Evolutionary conservation across 2,797 vertebrate genomes (phyloP).

Genomic region (Pangasius krempfi): DNA sequence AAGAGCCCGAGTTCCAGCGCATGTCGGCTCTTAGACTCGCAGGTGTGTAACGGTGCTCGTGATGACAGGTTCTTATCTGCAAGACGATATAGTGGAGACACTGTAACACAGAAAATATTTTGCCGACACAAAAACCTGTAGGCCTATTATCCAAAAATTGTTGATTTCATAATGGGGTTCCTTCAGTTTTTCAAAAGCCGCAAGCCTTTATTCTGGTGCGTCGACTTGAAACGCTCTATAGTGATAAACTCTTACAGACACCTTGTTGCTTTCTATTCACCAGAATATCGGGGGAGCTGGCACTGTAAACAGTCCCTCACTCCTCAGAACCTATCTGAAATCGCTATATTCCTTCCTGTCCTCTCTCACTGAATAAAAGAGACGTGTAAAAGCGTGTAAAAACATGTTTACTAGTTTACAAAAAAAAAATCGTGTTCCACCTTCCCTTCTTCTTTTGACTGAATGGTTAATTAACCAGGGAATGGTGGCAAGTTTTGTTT

Average conservation of each 20-base stretch:
- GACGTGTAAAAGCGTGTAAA: neutral
- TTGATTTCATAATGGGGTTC: neutral
- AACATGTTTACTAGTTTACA: neutral
- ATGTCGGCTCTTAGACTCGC: constrained; percentile 96
- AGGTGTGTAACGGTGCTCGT: constrained; percentile 78
- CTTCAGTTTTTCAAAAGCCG: too few relatives aligned
- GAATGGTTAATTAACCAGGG: constrained; percentile 21
- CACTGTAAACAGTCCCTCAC: neutral
- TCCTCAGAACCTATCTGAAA: too few relatives aligned
- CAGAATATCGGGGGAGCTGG: too few relatives aligned
- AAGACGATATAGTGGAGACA: neutral
- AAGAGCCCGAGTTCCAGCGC: constrained; percentile 97
- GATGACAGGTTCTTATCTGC: neutral
- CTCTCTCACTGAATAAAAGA: neutral
- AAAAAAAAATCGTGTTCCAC: neutral
- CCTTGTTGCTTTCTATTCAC: neutral
- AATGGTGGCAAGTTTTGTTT: constrained; percentile 87
- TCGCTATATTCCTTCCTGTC: neutral
- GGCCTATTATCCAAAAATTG: neutral
- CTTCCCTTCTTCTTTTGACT: neutral
- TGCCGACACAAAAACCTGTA: neutral
- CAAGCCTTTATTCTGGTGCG: neutral
- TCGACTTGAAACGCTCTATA: neutral
- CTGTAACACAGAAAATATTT: neutral
- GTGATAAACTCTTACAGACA: neutral